A percentile compares a stretch with the other conserved stretches of the same genome.
Conservation (phyloP, 1,140 invertebrate species). For the Lasaia peninsularis region DNA sequence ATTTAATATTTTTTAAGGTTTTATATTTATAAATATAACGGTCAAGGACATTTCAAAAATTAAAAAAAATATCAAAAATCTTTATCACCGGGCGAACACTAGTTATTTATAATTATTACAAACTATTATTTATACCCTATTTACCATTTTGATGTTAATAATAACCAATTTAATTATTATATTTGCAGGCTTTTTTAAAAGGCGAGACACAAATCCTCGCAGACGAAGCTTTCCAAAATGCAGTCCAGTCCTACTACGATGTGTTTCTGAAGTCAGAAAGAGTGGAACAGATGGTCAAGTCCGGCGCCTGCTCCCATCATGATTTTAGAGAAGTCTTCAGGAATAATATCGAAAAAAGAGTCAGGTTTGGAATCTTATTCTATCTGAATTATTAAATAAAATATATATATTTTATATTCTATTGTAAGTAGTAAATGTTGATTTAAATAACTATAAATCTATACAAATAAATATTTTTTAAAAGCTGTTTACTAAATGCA, state of each 20-base stretch:
- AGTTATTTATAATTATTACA: no score
- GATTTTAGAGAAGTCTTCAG: slow-evolving; percentile 99
- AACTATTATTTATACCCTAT: background rate
- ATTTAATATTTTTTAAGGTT: no score
- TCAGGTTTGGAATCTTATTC: slow-evolving; percentile 81
- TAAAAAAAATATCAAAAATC: no score
- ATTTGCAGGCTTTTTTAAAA: slow-evolving; percentile 88
- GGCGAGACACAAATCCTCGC: slow-evolving; percentile 98
- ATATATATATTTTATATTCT: no score
- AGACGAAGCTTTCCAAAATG: slow-evolving; percentile 99
- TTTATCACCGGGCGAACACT: no score
- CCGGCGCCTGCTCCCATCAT: slow-evolving; percentile 97
- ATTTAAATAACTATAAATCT: no score
- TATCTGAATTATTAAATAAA: no score
- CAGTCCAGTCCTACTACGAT: slow-evolving; percentile 97
- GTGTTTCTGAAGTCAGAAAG: slow-evolving; percentile 98
- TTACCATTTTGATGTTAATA: background rate
- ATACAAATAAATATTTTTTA: no score
- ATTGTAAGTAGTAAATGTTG: no score
- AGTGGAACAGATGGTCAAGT: slow-evolving; percentile 95
- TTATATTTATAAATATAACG: no score
- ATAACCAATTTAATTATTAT: background rate
- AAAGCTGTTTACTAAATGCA: no score
- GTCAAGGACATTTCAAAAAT: no score
- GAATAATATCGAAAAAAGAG: slow-evolving; percentile 97